phyloP scores from a whole-genome alignment of 2,888 invertebrate genomes.

The Agrotis ipsilon region DNA sequence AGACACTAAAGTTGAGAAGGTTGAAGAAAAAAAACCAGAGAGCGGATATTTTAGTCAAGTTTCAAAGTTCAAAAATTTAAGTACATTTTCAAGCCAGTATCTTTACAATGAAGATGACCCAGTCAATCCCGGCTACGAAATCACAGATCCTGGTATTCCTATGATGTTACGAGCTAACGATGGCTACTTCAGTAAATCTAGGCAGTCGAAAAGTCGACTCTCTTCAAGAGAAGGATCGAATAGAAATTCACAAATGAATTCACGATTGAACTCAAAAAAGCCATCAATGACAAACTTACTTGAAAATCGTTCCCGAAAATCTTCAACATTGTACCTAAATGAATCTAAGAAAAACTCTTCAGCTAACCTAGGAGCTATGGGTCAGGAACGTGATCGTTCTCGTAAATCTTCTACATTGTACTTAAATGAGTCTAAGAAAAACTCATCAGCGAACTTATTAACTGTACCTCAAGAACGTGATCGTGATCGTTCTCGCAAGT shows the following conservation, averaged over 20 bases:
- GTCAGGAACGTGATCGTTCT: conserved; percentile 83
- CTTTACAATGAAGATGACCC: conserved; percentile 92
- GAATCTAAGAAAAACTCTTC: conserved; percentile 89
- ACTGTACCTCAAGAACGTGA: conserved; percentile 82
- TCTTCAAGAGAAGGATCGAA: conserved; percentile 86
- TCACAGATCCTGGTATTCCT: conserved; percentile 92
- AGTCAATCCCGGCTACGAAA: conserved; percentile 92
- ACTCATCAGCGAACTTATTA: conserved; percentile 83
- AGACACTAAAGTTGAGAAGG: conserved; percentile 60
- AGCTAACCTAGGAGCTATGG: conserved; percentile 81
- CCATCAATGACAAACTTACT: conserved; percentile 87
- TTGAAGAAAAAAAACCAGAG: conserved; percentile 75
- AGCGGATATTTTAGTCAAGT: conserved; percentile 85
- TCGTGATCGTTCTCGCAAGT: conserved; percentile 82
- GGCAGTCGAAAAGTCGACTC: conserved; percentile 84
- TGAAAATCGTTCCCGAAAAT: conserved; percentile 86
- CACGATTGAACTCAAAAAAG: conserved; percentile 86
- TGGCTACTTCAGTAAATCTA: conserved; percentile 91
- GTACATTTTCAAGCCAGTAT: conserved; percentile 92
- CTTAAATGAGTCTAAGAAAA: conserved; percentile 89
- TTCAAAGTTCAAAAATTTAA: conserved; percentile 84
- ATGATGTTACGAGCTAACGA: conserved; percentile 93
- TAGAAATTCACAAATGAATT: conserved; percentile 86
- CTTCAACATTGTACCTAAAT: conserved; percentile 86
- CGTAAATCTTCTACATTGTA: conserved; percentile 87